phyloP scores from a whole-genome alignment of 2,888 invertebrate species.

The Patella pellucida region DNA sequence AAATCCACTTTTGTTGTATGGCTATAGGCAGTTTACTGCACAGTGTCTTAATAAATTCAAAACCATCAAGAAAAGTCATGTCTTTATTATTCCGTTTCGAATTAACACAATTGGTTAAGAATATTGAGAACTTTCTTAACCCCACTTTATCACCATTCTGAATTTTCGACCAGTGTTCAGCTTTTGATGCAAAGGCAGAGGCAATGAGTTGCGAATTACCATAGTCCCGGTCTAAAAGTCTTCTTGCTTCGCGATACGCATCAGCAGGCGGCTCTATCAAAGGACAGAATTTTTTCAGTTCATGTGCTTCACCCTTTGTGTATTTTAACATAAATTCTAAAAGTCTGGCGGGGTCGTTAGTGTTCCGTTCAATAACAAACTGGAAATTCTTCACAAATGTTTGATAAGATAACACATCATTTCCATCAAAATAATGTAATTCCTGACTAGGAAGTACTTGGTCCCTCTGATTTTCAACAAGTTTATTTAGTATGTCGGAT shows the following conservation, averaged over 20 bases:
- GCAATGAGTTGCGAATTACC: neutral
- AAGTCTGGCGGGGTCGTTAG: neutral
- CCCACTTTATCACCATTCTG: neutral
- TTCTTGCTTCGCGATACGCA: neutral
- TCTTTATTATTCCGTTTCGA: slow-evolving; percentile 6
- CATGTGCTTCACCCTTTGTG: neutral
- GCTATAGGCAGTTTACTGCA: neutral
- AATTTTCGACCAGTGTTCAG: slow-evolving; percentile 3
- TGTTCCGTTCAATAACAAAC: neutral
- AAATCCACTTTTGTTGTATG: neutral
- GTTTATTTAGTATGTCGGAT: too few relatives aligned
- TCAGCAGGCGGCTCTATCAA: neutral
- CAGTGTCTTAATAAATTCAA: neutral
- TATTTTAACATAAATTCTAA: slow-evolving; percentile 5
- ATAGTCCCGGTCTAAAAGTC: neutral
- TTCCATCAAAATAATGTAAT: too few relatives aligned
- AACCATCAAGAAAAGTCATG: neutral
- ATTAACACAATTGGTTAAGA: slow-evolving; percentile 4
- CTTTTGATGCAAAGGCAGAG: neutral
- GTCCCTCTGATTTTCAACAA: too few relatives aligned
- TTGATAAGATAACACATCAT: neutral
- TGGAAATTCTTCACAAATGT: neutral
- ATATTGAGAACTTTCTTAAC: slow-evolving; percentile 4
- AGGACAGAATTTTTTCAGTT: slow-evolving; percentile 1
- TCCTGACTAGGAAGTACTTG: too few relatives aligned